Conservation (phyloP, 2,113 vertebrate species). For the Aspidoscelis tigris region DNA sequence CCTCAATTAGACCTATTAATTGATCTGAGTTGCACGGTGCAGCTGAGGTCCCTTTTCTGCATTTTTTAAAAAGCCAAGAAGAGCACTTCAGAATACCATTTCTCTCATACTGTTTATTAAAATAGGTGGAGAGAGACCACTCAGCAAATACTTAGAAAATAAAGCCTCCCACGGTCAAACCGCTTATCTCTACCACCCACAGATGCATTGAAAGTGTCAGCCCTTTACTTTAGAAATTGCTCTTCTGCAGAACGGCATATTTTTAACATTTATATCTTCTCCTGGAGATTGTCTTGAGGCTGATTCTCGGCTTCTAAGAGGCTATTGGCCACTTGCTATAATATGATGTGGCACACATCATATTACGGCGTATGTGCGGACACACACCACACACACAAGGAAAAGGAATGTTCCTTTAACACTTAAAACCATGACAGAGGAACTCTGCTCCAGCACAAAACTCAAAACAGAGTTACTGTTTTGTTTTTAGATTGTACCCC, state of each 20-base stretch:
- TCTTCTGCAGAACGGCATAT: not conserved
- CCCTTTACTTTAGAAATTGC: slow-evolving; percentile 4
- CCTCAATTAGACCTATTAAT: not conserved
- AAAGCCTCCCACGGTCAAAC: not conserved
- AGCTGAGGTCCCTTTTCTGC: slow-evolving; percentile 30
- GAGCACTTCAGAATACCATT: not conserved
- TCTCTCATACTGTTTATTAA: not conserved
- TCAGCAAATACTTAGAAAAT: not conserved
- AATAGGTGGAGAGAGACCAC: not conserved
- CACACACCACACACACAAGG: too few species aligned
- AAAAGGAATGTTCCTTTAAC: too few species aligned
- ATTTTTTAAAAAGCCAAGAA: not conserved
- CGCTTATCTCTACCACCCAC: not conserved
- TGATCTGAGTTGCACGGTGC: not conserved
- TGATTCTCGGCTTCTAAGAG: not conserved
- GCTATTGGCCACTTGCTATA: not conserved
- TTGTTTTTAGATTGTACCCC: too few species aligned
- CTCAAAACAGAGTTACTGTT: too few species aligned
- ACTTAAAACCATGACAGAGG: too few species aligned
- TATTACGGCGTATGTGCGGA: too few species aligned
- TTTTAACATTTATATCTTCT: slow-evolving; percentile 4
- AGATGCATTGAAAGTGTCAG: not conserved
- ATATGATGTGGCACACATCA: too few species aligned
- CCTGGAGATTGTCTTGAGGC: not conserved
- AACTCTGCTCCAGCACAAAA: not conserved